phyloP scores from a whole-genome alignment of 1,140 invertebrate species.

The Lepidurus couesii region DNA sequence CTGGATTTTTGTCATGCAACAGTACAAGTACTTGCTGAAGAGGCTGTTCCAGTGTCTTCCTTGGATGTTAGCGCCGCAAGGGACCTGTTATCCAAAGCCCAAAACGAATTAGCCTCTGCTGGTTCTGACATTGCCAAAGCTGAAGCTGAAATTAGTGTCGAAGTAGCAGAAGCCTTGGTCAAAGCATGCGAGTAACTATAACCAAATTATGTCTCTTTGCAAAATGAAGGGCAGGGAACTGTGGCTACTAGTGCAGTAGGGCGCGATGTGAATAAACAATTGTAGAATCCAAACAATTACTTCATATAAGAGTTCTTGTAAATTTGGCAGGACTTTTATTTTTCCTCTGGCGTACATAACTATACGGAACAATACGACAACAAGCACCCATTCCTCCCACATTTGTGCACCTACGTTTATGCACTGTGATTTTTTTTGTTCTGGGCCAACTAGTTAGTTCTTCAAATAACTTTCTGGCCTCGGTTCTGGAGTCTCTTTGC shows the following conservation, averaged over 20 bases:
- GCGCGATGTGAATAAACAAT: constrained; percentile 12
- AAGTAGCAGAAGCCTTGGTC: constrained; percentile 87
- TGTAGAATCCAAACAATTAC: neutral
- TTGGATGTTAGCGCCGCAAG: constrained; percentile 74
- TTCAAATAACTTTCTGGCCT: constrained; percentile 24
- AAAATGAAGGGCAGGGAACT: neutral
- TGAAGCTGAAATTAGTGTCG: constrained; percentile 88
- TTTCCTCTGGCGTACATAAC: constrained; percentile 5
- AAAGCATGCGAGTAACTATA: constrained; percentile 55
- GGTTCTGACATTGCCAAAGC: constrained; percentile 76
- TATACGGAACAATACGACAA: neutral
- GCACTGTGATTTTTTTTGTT: neutral
- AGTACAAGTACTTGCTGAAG: constrained; percentile 96
- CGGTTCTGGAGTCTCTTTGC: constrained; percentile 48
- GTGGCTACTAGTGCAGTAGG: constrained; percentile 21
- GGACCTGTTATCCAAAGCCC: constrained; percentile 77
- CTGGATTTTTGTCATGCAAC: constrained; percentile 26
- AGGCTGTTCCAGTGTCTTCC: constrained; percentile 81
- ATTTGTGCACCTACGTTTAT: neutral
- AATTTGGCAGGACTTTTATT: neutral
- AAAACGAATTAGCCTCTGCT: constrained; percentile 72
- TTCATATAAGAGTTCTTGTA: neutral
- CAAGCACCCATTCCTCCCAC: neutral
- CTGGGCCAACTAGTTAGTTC: neutral
- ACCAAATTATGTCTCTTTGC: neutral